Percentiles rank a stretch among this genome's conserved stretches.
These are phyloP conservation scores for Epinephelus fuscoguttatus DNA, from an alignment of 2,113 vertebrate species.

Conservation along the genomic window DNA sequence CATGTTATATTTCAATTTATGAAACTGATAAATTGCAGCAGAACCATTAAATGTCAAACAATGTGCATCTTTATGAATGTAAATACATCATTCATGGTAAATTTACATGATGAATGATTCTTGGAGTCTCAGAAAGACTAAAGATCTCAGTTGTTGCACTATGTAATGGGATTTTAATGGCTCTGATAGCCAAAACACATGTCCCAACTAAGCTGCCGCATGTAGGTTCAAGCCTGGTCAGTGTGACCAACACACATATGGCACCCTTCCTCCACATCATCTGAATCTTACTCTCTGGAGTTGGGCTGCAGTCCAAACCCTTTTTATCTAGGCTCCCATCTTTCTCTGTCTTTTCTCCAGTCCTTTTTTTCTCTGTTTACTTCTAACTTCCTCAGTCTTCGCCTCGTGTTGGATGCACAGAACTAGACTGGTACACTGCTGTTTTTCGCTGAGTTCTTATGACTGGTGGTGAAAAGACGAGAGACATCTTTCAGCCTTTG, in stretches of 20 bases:
- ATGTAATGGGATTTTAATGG: constrained; percentile 79
- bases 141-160: constrained; percentile 70
- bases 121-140: constrained; percentile 59
- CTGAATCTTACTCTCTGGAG: constrained; percentile 24
- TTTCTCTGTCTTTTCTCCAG: constrained; percentile 9
- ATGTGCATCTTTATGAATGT: constrained; percentile 49
- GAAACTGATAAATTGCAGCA: constrained; percentile 54
- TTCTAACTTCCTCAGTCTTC: constrained; percentile 43
- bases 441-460: constrained; percentile 58
- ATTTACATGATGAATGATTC: constrained; percentile 70
- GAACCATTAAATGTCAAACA: constrained; percentile 63
- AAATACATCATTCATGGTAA: constrained; percentile 70
- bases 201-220: constrained; percentile 53
- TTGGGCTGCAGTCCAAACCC: constrained; percentile 30
- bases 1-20: constrained; percentile 20
- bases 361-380: constrained; percentile 31
- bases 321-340: constrained; percentile 29
- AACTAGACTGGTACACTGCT: constrained; percentile 43
- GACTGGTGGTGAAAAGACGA: constrained; percentile 59
- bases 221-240: constrained; percentile 62
- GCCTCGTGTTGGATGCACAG: constrained; percentile 49
- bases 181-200: constrained; percentile 81
- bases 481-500: constrained; percentile 65
- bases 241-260: constrained; percentile 58
- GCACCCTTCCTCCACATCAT: constrained; percentile 38